Conservation (phyloP, 1,140 invertebrate species). For the Drosophila simulans region DNA sequence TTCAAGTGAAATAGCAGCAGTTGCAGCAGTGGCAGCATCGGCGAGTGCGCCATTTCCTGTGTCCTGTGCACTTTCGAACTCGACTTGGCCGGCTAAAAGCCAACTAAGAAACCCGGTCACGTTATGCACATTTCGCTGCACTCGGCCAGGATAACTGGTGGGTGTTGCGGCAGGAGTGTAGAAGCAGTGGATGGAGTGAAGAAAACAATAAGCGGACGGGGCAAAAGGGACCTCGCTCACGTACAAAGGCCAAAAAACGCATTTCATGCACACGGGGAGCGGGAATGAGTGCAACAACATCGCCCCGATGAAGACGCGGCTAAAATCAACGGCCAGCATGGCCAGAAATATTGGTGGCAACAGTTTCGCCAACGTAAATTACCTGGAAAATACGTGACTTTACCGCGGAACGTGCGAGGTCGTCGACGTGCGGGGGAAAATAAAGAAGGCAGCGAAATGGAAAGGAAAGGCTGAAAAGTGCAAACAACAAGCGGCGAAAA, state of each 20-base stretch:
- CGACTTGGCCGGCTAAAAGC: conserved; percentile 52
- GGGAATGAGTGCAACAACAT: conserved; percentile 12
- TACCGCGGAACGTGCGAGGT: conserved; percentile 66
- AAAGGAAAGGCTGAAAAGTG: conserved; percentile 58
- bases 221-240: conserved; percentile 62
- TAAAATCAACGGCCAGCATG: conserved; percentile 69
- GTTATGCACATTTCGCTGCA: conserved; percentile 81
- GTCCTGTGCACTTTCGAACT: conserved; percentile 44
- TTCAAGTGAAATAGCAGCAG: conserved; percentile 73
- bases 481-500: conserved; percentile 20
- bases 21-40: not conserved
- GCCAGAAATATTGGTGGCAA: conserved; percentile 81
- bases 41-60: conserved; percentile 25
- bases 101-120: conserved; percentile 80
- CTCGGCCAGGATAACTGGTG: conserved; percentile 45
- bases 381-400: conserved; percentile 83
- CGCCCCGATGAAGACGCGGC: conserved; percentile 44
- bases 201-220: conserved; percentile 27
- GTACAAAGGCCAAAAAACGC: conserved; percentile 81
- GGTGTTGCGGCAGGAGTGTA: not conserved
- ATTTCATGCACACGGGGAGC: conserved; percentile 63
- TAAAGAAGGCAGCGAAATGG: conserved; percentile 36
- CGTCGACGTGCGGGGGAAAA: conserved; percentile 45
- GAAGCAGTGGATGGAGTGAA: not conserved
- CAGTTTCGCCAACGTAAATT: conserved; percentile 81